Evolutionary conservation across 2,888 invertebrate species (phyloP).

Genomic region (Eilema depressum): DNA sequence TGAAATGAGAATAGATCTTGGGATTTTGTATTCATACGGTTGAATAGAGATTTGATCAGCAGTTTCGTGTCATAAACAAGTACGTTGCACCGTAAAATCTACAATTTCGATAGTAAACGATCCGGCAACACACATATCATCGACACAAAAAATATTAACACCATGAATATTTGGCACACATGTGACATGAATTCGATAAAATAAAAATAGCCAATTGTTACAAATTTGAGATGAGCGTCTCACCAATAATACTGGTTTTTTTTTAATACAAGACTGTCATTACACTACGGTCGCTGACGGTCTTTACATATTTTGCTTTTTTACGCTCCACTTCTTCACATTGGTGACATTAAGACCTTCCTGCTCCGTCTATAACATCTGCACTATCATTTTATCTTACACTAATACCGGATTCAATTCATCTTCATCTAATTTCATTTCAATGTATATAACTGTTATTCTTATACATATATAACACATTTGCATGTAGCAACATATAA

Average conservation of each 20-base stretch:
- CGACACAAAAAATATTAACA: neutral
- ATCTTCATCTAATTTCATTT: conserved; percentile 11
- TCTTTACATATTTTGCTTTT: no score
- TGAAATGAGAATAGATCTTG: conserved; percentile 9
- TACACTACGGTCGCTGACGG: no score
- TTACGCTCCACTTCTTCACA: neutral
- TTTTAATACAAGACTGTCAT: no score
- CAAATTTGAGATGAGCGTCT: neutral
- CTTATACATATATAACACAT: neutral
- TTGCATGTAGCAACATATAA: neutral
- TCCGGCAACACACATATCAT: neutral
- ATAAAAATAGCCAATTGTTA: neutral
- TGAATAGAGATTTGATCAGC: neutral
- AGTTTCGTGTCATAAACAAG: neutral
- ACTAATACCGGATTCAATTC: neutral
- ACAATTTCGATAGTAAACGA: neutral
- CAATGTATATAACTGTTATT: conserved; percentile 3
- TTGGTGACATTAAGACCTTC: neutral
- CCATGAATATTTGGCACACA: no score
- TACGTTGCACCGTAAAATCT: neutral
- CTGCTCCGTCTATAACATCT: neutral
- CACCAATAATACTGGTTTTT: neutral
- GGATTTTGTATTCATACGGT: neutral
- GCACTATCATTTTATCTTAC: neutral
- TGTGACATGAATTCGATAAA: neutral